phyloP scores from a whole-genome alignment of 2,888 invertebrate species.

The Schizotus pectinicornis region DNA sequence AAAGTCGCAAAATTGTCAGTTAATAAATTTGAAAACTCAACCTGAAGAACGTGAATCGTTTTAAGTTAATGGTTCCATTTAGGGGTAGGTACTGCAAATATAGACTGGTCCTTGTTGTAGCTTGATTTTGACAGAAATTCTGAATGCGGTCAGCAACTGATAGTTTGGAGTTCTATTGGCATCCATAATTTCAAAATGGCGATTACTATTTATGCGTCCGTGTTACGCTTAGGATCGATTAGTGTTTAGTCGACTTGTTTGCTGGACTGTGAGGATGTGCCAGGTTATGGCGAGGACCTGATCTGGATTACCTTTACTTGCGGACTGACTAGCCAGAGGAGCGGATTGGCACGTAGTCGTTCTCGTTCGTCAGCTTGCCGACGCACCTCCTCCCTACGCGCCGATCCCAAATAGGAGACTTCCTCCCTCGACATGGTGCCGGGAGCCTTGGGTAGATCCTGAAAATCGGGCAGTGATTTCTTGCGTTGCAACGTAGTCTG shows the following conservation, averaged over 20 bases:
- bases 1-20: no score
- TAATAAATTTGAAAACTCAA: no score
- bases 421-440: constrained; percentile 93
- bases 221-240: background rate
- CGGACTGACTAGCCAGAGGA: constrained; percentile 95
- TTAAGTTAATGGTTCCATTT: no score
- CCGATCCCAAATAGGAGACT: constrained; percentile 91
- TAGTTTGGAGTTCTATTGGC: no score
- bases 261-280: constrained; percentile 8
- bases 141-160: no score
- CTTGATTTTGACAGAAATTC: no score
- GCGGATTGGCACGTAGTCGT: constrained; percentile 90
- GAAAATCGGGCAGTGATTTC: constrained; percentile 96
- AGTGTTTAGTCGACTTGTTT: background rate
- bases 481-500: constrained; percentile 84
- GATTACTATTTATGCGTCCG: background rate
- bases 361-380: constrained; percentile 90
- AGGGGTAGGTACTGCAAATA: no score
- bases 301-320: constrained; percentile 82
- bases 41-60: no score
- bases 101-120: no score
- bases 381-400: constrained; percentile 92
- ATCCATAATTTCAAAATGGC: background rate
- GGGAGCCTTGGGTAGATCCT: constrained; percentile 79
- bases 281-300: constrained; percentile 1